phyloP scores from a whole-genome alignment of 2,797 vertebrate species.

The Coregonus suidteri region DNA sequence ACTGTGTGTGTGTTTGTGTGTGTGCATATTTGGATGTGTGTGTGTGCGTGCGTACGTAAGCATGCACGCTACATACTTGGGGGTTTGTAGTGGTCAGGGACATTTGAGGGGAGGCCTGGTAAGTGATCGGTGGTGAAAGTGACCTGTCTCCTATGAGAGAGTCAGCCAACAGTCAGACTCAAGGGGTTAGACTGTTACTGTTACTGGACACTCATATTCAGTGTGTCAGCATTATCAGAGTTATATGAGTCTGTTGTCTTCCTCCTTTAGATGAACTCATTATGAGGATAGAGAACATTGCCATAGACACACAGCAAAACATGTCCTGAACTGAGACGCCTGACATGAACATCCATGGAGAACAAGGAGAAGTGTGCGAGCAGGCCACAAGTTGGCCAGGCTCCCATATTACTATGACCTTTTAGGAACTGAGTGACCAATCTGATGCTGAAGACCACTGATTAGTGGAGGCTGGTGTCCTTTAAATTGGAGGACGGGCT shows the following conservation, averaged over 20 bases:
- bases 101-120: not conserved
- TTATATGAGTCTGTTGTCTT: not conserved
- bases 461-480: no score
- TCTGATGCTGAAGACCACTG: no score
- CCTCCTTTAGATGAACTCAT: not conserved
- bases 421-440: no score
- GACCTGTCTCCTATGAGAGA: slow-evolving; percentile 1
- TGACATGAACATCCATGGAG: not conserved
- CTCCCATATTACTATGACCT: not conserved
- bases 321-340: not conserved
- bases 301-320: not conserved
- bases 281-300: not conserved
- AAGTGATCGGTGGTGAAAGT: slow-evolving; percentile 5
- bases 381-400: not conserved
- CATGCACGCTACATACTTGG: not conserved
- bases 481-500: no score
- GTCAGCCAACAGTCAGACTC: not conserved
- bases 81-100: not conserved
- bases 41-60: not conserved
- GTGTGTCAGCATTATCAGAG: not conserved
- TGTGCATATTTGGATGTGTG: not conserved
- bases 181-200: not conserved
- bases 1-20: not conserved
- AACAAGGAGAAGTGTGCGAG: not conserved
- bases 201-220: not conserved